These are phyloP conservation scores for Glomeris marginata DNA, from an alignment of 2,888 invertebrate genomes.

Conservation along the genomic window DNA sequence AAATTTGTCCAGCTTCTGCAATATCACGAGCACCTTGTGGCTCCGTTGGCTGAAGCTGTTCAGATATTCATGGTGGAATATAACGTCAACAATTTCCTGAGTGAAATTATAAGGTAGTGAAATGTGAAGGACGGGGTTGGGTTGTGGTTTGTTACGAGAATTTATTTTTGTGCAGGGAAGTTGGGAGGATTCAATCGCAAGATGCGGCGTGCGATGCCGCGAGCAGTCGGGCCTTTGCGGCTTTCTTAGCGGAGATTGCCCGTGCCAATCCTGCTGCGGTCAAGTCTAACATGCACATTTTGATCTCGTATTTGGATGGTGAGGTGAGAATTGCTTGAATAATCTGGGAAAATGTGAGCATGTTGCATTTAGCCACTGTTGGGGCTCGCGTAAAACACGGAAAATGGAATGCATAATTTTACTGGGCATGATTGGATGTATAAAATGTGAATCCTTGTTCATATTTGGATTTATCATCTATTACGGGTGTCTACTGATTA, in stretches of 20 bases:
- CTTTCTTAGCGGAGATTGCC: slow-evolving; percentile 48
- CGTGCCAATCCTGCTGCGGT: slow-evolving; percentile 44
- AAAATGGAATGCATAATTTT: too few species aligned
- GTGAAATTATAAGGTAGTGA: slow-evolving; percentile 46
- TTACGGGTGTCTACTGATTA: too few species aligned
- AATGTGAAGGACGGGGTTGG: background rate
- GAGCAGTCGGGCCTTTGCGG: slow-evolving; percentile 29
- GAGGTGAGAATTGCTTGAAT: slow-evolving; percentile 26
- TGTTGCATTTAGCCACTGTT: too few species aligned
- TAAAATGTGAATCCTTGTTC: too few species aligned
- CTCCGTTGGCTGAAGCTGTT: slow-evolving; percentile 52
- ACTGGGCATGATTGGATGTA: too few species aligned
- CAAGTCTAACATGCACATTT: slow-evolving; percentile 42
- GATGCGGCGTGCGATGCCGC: slow-evolving; percentile 6
- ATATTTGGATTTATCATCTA: too few species aligned
- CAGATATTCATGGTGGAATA: slow-evolving; percentile 50
- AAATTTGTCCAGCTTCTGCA: slow-evolving; percentile 50
- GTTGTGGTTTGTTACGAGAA: background rate
- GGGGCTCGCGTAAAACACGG: too few species aligned
- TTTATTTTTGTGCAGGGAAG: slow-evolving; percentile 3
- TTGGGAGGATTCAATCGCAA: slow-evolving; percentile 2
- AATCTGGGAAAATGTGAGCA: too few species aligned
- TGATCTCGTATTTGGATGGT: slow-evolving; percentile 44
- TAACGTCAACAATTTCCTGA: slow-evolving; percentile 50
- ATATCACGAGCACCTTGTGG: slow-evolving; percentile 53